phyloP scores from a whole-genome alignment of 2,797 vertebrate genomes.

The Chaetodon trifasciatus region DNA sequence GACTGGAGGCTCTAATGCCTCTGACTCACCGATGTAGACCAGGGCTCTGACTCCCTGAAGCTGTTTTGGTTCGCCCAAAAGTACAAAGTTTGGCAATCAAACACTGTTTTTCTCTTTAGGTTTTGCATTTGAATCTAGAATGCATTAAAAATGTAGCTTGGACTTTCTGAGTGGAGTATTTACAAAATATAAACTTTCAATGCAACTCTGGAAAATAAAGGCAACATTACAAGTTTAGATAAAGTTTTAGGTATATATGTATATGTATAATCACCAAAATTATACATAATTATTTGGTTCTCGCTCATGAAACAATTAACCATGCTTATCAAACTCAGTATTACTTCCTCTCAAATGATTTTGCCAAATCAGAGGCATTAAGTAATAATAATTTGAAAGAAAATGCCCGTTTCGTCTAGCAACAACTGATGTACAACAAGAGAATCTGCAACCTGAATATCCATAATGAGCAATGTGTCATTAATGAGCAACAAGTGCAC shows the following conservation, averaged over 20 bases:
- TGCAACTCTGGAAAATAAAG: conserved; percentile 3
- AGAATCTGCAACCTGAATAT: not conserved
- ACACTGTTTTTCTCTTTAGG: conserved; percentile 15
- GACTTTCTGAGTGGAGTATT: not conserved
- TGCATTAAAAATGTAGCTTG: not conserved
- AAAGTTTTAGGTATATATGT: not conserved
- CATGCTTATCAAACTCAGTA: not conserved
- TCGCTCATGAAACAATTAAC: not conserved
- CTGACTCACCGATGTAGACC: conserved; percentile 69
- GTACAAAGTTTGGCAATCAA: conserved; percentile 58
- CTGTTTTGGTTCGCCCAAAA: conserved; percentile 57
- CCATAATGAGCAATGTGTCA: not conserved
- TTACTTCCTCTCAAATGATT: not conserved
- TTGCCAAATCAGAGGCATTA: not conserved
- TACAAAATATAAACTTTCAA: not conserved
- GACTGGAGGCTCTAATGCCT: conserved; percentile 61
- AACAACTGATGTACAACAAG: not conserved
- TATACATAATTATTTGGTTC: conserved; percentile 13
- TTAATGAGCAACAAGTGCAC: conserved; percentile 2
- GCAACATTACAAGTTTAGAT: not conserved
- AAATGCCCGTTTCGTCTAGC: not conserved
- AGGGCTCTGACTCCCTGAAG: conserved; percentile 56
- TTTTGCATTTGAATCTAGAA: conserved; percentile 30
- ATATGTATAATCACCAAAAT: no score
- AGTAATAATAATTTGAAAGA: not conserved